These are phyloP conservation scores for Potamilus streckersoni DNA, from an alignment of 1,140 invertebrate species.

Conservation along the genomic window DNA sequence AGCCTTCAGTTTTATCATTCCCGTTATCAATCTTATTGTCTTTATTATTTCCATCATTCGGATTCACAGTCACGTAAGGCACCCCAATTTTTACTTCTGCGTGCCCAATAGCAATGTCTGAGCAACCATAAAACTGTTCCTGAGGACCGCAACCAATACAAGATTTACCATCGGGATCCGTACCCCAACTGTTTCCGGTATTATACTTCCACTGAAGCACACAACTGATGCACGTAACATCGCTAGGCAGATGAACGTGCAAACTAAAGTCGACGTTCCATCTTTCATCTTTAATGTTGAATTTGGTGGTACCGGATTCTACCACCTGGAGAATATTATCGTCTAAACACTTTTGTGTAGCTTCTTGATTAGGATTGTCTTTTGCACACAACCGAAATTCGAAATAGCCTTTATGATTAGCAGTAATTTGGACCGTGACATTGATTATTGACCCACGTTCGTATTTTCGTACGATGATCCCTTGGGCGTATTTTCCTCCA, in stretches of 20 bases:
- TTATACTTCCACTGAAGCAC: slow-evolving; percentile 91
- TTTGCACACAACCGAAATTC: slow-evolving; percentile 40
- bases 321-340: slow-evolving; percentile 67
- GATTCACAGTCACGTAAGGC: not conserved
- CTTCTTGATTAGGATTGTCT: slow-evolving; percentile 55
- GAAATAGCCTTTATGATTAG: slow-evolving; percentile 40
- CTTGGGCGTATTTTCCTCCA: slow-evolving; percentile 68
- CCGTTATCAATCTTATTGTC: no score
- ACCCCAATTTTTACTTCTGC: not conserved
- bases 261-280: slow-evolving; percentile 12
- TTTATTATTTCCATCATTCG: no score
- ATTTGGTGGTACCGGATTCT: slow-evolving; percentile 59
- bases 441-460: slow-evolving; percentile 53
- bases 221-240: slow-evolving; percentile 86
- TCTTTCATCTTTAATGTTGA: slow-evolving; percentile 5
- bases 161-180: slow-evolving; percentile 2
- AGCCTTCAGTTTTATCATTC: no score
- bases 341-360: slow-evolving; percentile 40
- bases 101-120: slow-evolving; percentile 38
- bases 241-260: slow-evolving; percentile 75
- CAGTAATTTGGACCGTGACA: slow-evolving; percentile 33
- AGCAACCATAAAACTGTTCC: slow-evolving; percentile 51
- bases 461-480: slow-evolving; percentile 27
- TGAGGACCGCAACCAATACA: slow-evolving; percentile 40
- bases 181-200: slow-evolving; percentile 48